A percentile compares a stretch with the other conserved stretches of the same genome.
These are phyloP conservation scores for Nesometra sesokonis DNA, from an alignment of 35 echinoderm and acorn worm genomes.

Conservation along the genomic window DNA sequence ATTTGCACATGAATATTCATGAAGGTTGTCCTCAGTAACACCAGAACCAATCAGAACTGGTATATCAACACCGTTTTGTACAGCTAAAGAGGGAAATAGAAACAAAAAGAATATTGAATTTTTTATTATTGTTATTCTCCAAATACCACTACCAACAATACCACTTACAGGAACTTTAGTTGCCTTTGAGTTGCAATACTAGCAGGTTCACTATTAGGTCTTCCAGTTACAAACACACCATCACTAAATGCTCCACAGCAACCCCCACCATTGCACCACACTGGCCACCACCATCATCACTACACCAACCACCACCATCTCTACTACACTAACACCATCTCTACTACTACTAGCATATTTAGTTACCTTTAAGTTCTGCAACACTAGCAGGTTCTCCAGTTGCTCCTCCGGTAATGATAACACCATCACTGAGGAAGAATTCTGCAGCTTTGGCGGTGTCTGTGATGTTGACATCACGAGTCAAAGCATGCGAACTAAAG, in stretches of 20 bases:
- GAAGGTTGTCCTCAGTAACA: constrained; percentile 56
- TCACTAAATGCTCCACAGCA: too few species aligned
- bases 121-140: too few species aligned
- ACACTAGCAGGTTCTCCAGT: constrained; percentile 39
- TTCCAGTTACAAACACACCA: constrained; percentile 71
- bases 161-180: too few species aligned
- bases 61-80: constrained; percentile 46
- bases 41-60: constrained; percentile 88
- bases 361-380: constrained; percentile 60
- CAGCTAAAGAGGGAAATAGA: constrained; percentile 22
- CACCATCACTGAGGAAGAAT: constrained; percentile 88
- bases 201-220: constrained; percentile 35
- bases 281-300: too few species aligned
- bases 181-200: constrained; percentile 48
- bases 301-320: too few species aligned
- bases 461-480: constrained; percentile 57
- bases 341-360: too few species aligned
- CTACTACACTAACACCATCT: too few species aligned
- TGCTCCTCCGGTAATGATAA: constrained; percentile 57
- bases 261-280: too few species aligned
- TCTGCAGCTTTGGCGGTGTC: constrained; percentile 68
- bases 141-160: too few species aligned
- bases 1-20: constrained; percentile 46
- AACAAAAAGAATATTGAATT: constrained; percentile 4
- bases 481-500: constrained; percentile 71